These are phyloP conservation scores for Myotis myotis DNA, from an alignment of 2,797 vertebrate species.

Conservation along the genomic window DNA sequence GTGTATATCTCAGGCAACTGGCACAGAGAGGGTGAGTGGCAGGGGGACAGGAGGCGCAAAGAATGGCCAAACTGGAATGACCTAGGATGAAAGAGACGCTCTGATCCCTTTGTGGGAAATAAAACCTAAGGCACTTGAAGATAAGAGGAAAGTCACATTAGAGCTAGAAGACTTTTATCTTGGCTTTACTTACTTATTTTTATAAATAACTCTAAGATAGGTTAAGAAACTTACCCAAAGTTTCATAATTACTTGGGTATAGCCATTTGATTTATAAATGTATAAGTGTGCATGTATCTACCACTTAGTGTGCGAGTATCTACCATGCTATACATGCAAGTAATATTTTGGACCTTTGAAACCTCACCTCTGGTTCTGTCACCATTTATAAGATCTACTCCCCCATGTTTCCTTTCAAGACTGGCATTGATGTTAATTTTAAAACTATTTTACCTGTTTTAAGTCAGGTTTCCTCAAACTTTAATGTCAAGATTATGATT, in stretches of 20 bases:
- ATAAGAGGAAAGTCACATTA: background rate
- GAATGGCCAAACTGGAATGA: background rate
- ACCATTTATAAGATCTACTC: background rate
- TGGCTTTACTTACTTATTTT: background rate
- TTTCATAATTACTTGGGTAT: background rate
- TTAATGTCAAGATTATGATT: background rate
- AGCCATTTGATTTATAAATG: background rate
- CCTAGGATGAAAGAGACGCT: background rate
- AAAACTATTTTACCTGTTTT: background rate
- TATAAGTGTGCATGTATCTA: background rate
- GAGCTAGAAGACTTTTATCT: background rate
- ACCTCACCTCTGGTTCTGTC: background rate
- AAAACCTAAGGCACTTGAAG: background rate
- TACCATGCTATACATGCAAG: background rate
- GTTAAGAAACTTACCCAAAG: background rate
- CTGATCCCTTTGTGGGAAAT: background rate
- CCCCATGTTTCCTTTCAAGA: background rate
- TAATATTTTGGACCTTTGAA: background rate
- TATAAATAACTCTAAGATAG: background rate
- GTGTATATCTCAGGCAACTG: background rate
- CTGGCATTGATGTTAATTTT: background rate
- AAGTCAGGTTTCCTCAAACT: background rate
- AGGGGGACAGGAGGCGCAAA: background rate
- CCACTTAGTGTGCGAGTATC: background rate
- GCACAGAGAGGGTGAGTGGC: background rate